Evolutionary conservation across 2,113 vertebrate species (phyloP).

Genomic region (Cercopithecus mona): DNA sequence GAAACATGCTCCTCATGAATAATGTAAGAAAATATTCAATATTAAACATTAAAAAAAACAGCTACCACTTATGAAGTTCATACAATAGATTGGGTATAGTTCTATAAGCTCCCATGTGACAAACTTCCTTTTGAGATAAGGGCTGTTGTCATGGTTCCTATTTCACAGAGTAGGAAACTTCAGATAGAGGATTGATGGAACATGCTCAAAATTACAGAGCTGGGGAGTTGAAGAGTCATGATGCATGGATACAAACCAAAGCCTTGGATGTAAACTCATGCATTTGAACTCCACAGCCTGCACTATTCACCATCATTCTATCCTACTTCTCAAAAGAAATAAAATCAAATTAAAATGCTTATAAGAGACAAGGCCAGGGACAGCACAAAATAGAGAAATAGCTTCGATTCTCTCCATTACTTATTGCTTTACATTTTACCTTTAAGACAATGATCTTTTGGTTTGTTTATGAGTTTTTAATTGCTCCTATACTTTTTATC

Average conservation of each 20-base stretch:
- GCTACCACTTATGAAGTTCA: background rate
- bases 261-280: background rate
- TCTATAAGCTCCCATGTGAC: background rate
- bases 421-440: background rate
- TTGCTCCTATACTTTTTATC: background rate
- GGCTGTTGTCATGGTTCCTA: background rate
- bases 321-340: background rate
- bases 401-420: background rate
- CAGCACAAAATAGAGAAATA: background rate
- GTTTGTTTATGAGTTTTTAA: background rate
- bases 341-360: background rate
- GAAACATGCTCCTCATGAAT: background rate
- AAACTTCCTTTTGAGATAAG: background rate
- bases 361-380: too few relatives aligned
- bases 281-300: background rate
- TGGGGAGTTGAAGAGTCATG: background rate
- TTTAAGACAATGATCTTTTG: background rate
- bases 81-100: background rate
- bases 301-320: accelerated
- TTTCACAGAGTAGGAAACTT: background rate
- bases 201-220: background rate
- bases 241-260: background rate
- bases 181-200: background rate
- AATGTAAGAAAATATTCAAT: background rate
- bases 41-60: background rate